Percentiles rank a stretch among this genome's conserved stretches.
Evolutionary conservation across 2,888 invertebrate genomes (phyloP).

Genomic region (Epinotia brunnichana): DNA sequence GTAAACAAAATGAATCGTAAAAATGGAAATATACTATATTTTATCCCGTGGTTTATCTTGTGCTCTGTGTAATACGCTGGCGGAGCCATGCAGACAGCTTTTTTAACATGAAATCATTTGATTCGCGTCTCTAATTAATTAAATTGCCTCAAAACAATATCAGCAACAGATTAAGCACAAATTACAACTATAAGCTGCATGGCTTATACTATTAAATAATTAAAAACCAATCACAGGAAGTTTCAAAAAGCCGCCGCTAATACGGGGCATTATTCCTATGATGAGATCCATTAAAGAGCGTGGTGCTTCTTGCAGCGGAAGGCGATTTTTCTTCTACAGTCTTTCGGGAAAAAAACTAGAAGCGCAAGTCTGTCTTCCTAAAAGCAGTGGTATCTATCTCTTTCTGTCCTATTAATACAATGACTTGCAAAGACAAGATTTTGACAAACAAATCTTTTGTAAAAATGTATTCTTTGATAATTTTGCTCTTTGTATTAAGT

Average conservation of each 20-base stretch:
- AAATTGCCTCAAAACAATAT: constrained; percentile 13
- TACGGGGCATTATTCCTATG: constrained; percentile 68
- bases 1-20: too few species aligned
- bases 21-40: too few species aligned
- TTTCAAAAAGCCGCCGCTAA: constrained; percentile 76
- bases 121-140: neutral
- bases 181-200: constrained; percentile 37
- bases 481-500: too few species aligned
- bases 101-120: neutral
- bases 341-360: too few species aligned
- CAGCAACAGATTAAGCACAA: constrained; percentile 23
- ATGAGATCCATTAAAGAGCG: constrained; percentile 63
- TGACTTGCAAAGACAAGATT: too few species aligned
- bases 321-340: neutral
- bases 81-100: too few species aligned
- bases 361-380: too few species aligned
- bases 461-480: too few species aligned
- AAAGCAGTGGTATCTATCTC: neutral
- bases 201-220: constrained; percentile 62
- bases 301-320: constrained; percentile 52
- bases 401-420: neutral
- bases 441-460: too few species aligned
- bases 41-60: too few species aligned
- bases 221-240: constrained; percentile 76
- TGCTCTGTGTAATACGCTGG: too few species aligned